Base-by-base conservation (phyloP, 1,140 invertebrate species). In the Drosophila seguyi region DNA sequence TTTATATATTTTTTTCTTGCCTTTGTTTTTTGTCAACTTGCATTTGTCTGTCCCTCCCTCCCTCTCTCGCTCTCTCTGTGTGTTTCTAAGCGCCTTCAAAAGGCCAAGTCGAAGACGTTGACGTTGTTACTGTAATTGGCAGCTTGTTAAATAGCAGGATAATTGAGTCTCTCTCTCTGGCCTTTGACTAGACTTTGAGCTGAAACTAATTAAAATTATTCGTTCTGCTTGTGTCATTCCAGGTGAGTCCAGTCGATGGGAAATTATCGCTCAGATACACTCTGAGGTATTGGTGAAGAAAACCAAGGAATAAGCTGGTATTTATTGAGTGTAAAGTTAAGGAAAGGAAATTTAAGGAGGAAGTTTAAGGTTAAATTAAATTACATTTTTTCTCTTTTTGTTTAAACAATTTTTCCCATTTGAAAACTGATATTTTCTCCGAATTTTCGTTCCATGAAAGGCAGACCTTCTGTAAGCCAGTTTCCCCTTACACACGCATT, bases 321-420 rank as follows among this genome's bases (percentile, higher is more conserved):
- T 53, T 53, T 53, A 53, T 38, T 53, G 31, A 53, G 5, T 10
- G 5, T 16, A 1, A 53, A 11, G 10, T 34, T 11, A 34, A 34
- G 27, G 27, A 6, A 5, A 27, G 27, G 6, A 27, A 6, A 5
- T 27, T 27, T 0, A 10, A 31, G 29, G 0, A 31, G 29, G 10
- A 34, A 13, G 31, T 34, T 34, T 1, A 34, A 34, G 31, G 31
- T 31, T 31, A 11, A 11, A 11, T 11, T 11, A 31, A 31, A 31
- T 31, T 31, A 3, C 10, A 31, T 31, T 31, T 10, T 22, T 22
- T 13, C 13, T 4, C 6, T 52, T 31, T 6, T 1, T 22, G 36
- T 81, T 81, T 66, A 57, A 25, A 61, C 55, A 77, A 67, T 80
- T 79, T 79, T 74, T 67, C 74, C 36, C 57, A 74, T 82, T 82